These are phyloP conservation scores for Troides aeacus DNA, from an alignment of 2,888 invertebrate genomes.

Conservation along the genomic window DNA sequence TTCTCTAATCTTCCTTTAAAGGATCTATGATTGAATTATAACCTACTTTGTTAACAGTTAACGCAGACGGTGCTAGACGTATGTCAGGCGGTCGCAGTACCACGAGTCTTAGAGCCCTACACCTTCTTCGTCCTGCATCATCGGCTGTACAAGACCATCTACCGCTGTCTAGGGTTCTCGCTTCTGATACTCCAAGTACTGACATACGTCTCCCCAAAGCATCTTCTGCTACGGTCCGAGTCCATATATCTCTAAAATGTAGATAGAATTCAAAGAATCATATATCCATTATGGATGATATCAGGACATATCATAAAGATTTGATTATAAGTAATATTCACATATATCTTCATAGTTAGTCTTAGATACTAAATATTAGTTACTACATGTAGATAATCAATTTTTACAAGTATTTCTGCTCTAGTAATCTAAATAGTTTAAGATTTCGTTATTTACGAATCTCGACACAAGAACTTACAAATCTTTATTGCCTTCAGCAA, in stretches of 20 bases:
- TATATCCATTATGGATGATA: not conserved
- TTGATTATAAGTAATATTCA: too few species aligned
- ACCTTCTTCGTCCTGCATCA: conserved; percentile 85
- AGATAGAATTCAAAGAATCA: not conserved
- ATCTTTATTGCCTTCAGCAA: too few species aligned
- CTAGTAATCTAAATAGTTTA: too few species aligned
- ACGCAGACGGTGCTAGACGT: conserved; percentile 84
- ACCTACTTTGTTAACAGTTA: conserved; percentile 84
- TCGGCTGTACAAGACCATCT: conserved; percentile 89
- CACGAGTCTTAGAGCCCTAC: conserved; percentile 81
- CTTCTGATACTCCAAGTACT: conserved; percentile 85
- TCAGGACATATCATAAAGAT: not conserved
- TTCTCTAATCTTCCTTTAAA: not conserved
- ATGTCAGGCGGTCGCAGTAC: conserved; percentile 83
- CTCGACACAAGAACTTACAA: too few species aligned
- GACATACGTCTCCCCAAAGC: conserved; percentile 80
- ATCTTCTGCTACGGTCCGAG: conserved; percentile 79
- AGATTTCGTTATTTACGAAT: too few species aligned
- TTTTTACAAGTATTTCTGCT: too few species aligned
- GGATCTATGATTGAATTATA: not conserved
- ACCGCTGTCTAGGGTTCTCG: conserved; percentile 86
- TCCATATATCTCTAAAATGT: conserved; percentile 83
- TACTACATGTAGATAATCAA: too few species aligned
- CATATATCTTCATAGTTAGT: too few species aligned
- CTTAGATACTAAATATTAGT: too few species aligned